phyloP scores from a whole-genome alignment of 64 coral and sea anemone species.

The Trachythela sp. region DNA sequence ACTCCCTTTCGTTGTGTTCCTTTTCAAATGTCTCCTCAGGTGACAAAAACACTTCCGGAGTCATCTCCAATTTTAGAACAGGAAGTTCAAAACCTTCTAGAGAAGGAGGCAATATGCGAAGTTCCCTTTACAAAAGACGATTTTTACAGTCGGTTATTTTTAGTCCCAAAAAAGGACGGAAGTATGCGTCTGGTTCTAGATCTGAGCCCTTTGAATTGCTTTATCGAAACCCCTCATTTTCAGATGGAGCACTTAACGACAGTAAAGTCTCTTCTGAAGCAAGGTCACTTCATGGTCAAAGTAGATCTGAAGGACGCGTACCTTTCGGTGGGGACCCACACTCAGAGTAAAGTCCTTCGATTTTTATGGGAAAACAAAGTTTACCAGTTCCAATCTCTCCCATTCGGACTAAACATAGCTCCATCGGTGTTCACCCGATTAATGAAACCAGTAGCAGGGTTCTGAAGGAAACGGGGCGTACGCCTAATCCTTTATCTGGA shows the following conservation, averaged over 20 bases:
- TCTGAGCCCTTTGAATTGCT: constrained; percentile 47
- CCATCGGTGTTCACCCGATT: constrained; percentile 48
- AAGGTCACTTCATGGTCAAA: constrained; percentile 26
- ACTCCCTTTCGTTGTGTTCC: not conserved
- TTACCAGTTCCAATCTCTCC: constrained; percentile 19
- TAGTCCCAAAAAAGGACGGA: constrained; percentile 53
- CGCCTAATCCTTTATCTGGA: constrained; percentile 53
- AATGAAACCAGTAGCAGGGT: constrained; percentile 28
- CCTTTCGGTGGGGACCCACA: constrained; percentile 11
- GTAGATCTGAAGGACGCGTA: constrained; percentile 61
- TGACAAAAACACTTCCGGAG: not conserved
- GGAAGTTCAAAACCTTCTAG: not conserved
- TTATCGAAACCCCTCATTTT: constrained; percentile 51
- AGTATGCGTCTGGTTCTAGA: constrained; percentile 44
- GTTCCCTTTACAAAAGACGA: not conserved
- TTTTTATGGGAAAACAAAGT: constrained; percentile 16
- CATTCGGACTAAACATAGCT: constrained; percentile 43
- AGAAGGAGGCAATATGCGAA: not conserved
- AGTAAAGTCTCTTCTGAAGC: not conserved
- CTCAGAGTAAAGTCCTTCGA: not conserved
- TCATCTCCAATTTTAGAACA: not conserved
- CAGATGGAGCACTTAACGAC: constrained; percentile 44
- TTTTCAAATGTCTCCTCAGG: not conserved
- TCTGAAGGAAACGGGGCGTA: not conserved
- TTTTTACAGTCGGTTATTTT: constrained; percentile 50